Evolutionary conservation across 2,113 vertebrate species (phyloP), one percentile per base, ranked within the genome.

Genomic region (Cervus canadensis): DNA sequence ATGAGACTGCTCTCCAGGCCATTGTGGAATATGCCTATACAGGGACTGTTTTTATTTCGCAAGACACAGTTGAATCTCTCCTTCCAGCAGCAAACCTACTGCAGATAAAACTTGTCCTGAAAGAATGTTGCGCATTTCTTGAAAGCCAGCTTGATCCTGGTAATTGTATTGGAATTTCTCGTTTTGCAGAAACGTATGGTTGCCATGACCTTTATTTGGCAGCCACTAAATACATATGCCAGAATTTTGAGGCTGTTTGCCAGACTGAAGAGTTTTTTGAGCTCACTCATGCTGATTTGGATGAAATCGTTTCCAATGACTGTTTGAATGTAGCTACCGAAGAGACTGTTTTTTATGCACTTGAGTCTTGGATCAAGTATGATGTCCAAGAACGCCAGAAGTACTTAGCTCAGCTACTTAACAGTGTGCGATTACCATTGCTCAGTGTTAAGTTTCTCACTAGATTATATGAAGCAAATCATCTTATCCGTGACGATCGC

Each of bases 1-100:
- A 99, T 1, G 99, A 99, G 98, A 99, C 99, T 0, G 99, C 99
- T 6, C 98, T 99, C 91, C 98, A 99, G 99, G 99, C 99, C 96
- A 99, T 99, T 23, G 99, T 99, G 92, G 99, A 99, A 76, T 99
- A 99, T 60, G 99, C 99, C 71, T 99, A 99, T 98, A 99, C 99
- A 0, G 99, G 99, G 12, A 99, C 99, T 0, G 99, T 99, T 36
- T 99, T 99, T 94, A 99, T 99, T 98, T 99, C 99, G 0, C 99
- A 99, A 95, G 99, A 99, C 98, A 99, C 99, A 0, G 99, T 99
- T 67, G 99, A 99, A 98, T 99, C 99, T 13, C 99, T 99, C 19
- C 99, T 99, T 30, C 99, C 99, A 0, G 99, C 99, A 36, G 99
- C 99, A n/a, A 99, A 99, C 94, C 99, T 99, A 25, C 99, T 99